Conservation (phyloP, 2,888 invertebrate genomes). For the Hydrotaea cyrtoneurina region DNA sequence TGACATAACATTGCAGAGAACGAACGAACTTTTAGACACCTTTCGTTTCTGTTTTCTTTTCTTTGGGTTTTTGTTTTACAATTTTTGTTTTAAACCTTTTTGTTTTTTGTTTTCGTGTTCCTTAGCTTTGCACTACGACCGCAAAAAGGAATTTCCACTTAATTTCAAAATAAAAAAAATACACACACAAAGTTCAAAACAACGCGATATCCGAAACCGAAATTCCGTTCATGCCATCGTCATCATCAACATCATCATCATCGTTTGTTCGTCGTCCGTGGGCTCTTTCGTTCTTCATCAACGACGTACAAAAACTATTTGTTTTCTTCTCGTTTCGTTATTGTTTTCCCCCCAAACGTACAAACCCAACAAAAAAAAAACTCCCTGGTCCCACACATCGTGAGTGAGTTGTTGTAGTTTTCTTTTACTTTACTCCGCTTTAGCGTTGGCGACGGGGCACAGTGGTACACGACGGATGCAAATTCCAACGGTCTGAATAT, state of each 20-base stretch:
- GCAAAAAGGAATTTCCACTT: constrained; percentile 45
- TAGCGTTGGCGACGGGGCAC: background rate
- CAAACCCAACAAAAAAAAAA: background rate
- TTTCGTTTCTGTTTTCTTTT: constrained; percentile 9
- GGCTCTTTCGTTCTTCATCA: constrained; percentile 40
- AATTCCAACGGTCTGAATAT: no score
- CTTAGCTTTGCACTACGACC: constrained; percentile 24
- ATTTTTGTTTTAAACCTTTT: constrained; percentile 31
- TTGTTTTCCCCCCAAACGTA: background rate
- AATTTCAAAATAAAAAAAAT: constrained; percentile 30
- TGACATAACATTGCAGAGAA: constrained; percentile 63
- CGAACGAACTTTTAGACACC: constrained; percentile 27
- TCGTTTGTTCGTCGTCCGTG: constrained; percentile 32
- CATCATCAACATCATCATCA: constrained; percentile 33
- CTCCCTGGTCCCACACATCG: constrained; percentile 6
- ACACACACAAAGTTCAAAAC: constrained; percentile 29
- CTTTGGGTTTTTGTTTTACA: constrained; percentile 28
- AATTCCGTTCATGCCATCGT: constrained; percentile 50
- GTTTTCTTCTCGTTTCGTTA: constrained; percentile 15
- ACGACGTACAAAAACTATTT: constrained; percentile 30
- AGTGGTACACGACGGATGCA: background rate
- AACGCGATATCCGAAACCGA: constrained; percentile 12
- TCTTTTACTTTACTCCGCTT: background rate
- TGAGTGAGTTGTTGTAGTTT: constrained; percentile 5
- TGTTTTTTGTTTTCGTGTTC: constrained; percentile 34